phyloP scores from a whole-genome alignment of 2,797 vertebrate species.

The Acropternis orthonyx region DNA sequence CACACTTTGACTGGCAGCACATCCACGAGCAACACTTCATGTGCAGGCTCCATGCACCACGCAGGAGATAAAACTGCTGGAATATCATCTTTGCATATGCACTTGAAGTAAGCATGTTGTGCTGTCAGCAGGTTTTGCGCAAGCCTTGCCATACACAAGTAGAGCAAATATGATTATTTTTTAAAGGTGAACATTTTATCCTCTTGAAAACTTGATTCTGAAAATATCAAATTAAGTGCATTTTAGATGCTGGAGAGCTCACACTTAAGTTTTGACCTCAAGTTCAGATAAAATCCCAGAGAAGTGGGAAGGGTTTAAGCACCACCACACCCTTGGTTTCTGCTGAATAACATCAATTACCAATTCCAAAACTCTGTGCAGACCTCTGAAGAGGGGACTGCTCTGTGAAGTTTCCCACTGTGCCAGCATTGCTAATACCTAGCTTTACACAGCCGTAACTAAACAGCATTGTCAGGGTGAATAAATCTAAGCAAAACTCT shows the following conservation, averaged over 20 bases:
- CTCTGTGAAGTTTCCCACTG: background rate
- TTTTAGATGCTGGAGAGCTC: background rate
- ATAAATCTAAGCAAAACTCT: slow-evolving; percentile 31
- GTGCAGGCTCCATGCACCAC: accelerated
- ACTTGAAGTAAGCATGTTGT: background rate
- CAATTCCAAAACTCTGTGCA: background rate
- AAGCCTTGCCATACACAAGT: accelerated
- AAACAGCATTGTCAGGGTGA: slow-evolving; percentile 40
- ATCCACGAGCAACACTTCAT: background rate
- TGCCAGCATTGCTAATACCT: background rate
- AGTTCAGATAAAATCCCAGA: background rate
- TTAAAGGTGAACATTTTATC: background rate
- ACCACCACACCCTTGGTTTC: background rate
- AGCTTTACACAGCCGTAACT: background rate
- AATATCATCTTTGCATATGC: background rate
- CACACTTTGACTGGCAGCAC: background rate
- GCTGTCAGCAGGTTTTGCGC: background rate
- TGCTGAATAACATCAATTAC: background rate
- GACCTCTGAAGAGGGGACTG: background rate
- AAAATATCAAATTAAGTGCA: too few species aligned
- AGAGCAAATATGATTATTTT: background rate
- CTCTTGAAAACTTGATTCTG: too few species aligned
- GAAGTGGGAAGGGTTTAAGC: background rate
- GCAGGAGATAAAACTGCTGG: background rate
- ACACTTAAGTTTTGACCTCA: background rate